phyloP scores from a whole-genome alignment of 2,888 invertebrate genomes.

The Orthosia incerta region DNA sequence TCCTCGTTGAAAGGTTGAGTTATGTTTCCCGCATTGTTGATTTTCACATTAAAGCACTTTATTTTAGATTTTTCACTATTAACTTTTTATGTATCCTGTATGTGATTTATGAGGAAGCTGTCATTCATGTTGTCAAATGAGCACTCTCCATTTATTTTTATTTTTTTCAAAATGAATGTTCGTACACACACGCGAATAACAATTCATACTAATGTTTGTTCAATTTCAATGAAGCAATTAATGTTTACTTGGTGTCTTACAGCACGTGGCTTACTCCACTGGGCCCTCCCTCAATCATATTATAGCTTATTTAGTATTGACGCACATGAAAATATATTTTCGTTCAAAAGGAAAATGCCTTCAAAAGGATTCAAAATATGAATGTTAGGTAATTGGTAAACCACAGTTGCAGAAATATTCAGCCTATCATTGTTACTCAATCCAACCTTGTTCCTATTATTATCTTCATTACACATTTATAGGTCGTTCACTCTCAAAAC shows the following conservation, averaged over 20 bases:
- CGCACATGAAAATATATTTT: background rate
- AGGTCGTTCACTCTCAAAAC: conserved; percentile 9
- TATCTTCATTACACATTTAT: background rate
- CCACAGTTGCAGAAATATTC: background rate
- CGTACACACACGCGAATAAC: background rate
- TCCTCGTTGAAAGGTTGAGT: conserved; percentile 4
- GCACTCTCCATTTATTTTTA: conserved; percentile 17
- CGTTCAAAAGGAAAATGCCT: background rate
- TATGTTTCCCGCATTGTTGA: conserved; percentile 12
- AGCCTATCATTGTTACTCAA: background rate
- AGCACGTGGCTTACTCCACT: background rate
- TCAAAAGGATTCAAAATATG: background rate
- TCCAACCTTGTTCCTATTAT: background rate
- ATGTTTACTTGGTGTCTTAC: background rate
- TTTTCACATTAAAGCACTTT: conserved; percentile 11
- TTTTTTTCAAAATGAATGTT: conserved; percentile 25
- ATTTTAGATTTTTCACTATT: conserved; percentile 7
- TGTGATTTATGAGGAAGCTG: conserved; percentile 33
- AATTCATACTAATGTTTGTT: background rate
- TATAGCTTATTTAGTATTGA: background rate
- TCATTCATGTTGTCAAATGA: conserved; percentile 32
- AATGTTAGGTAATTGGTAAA: background rate
- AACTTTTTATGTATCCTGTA: conserved; percentile 42
- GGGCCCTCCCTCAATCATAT: too few relatives aligned
- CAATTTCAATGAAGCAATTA: background rate